Conservation (phyloP, 2,113 vertebrate species). For the Caretta caretta region DNA sequence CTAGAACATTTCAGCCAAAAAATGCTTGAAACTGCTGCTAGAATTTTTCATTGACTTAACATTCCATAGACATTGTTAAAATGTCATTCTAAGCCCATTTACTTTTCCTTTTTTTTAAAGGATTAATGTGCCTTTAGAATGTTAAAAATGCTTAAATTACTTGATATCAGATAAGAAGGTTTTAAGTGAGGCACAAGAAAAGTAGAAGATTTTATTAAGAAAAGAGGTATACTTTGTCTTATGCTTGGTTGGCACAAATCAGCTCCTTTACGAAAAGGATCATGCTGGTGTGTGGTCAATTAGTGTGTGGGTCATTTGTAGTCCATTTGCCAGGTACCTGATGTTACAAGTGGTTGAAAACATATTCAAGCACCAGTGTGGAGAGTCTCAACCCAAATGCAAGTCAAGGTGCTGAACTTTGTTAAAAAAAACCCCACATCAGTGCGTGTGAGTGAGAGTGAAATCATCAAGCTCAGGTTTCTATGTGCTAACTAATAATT, state of each 20-base stretch:
- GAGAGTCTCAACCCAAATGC: not conserved
- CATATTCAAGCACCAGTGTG: not conserved
- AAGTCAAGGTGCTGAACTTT: not conserved
- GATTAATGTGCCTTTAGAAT: constrained; percentile 71
- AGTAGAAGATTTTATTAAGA: constrained; percentile 50
- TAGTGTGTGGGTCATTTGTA: constrained; percentile 19
- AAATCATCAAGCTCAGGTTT: not conserved
- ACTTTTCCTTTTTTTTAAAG: constrained; percentile 51
- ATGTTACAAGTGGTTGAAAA: not conserved
- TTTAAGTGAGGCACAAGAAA: constrained; percentile 52
- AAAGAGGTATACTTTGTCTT: constrained; percentile 22
- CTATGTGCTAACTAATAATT: not conserved
- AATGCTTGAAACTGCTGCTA: constrained; percentile 47
- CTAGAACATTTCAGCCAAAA: constrained; percentile 21
- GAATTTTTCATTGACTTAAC: constrained; percentile 59
- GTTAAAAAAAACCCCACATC: not conserved
- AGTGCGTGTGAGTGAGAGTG: not conserved
- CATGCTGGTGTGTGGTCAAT: constrained; percentile 1
- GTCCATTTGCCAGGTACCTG: constrained; percentile 18
- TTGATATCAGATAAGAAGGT: constrained; percentile 67
- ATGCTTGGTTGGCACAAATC: not conserved
- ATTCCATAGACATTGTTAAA: constrained; percentile 65
- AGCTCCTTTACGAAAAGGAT: constrained; percentile 1
- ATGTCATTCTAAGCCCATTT: constrained; percentile 71
- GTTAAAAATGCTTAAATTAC: constrained; percentile 70